These are phyloP conservation scores for Polyploca ridens DNA, from an alignment of 2,888 invertebrate genomes.

Conservation along the genomic window DNA sequence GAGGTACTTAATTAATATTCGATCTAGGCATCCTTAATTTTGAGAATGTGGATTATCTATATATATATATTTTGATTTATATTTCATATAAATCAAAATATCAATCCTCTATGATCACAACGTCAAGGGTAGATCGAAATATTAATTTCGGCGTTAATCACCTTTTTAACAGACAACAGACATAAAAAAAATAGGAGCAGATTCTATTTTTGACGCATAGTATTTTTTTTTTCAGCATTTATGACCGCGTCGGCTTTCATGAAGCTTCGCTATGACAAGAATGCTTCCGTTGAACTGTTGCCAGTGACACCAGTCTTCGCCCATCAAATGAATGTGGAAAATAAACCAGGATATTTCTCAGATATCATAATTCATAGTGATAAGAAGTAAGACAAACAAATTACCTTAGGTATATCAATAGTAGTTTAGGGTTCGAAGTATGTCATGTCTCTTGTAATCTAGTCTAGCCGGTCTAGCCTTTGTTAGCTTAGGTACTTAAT, in stretches of 20 bases:
- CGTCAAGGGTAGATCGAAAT: too few species aligned
- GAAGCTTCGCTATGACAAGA: constrained; percentile 68
- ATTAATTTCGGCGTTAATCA: neutral
- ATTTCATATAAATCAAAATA: too few species aligned
- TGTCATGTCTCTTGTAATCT: neutral
- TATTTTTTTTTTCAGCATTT: constrained; percentile 78
- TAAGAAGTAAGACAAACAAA: constrained; percentile 71
- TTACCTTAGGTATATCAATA: neutral
- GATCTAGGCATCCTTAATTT: too few species aligned
- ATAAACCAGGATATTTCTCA: constrained; percentile 84
- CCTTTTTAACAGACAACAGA: neutral
- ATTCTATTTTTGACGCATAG: too few species aligned
- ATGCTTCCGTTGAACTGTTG: constrained; percentile 74
- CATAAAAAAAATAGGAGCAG: neutral
- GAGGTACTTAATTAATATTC: too few species aligned
- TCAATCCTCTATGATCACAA: too few species aligned
- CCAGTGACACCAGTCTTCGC: constrained; percentile 85
- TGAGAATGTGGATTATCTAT: too few species aligned
- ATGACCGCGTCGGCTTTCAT: constrained; percentile 84
- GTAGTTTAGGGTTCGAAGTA: too few species aligned
- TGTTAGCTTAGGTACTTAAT: too few species aligned
- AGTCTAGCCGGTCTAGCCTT: too few species aligned
- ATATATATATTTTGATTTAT: too few species aligned
- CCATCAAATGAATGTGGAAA: constrained; percentile 82
- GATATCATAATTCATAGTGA: constrained; percentile 86